A percentile compares a stretch with the other conserved stretches of the same genome.
Evolutionary conservation across 1,140 invertebrate genomes (phyloP).

Genomic region (Drosophila athabasca): DNA sequence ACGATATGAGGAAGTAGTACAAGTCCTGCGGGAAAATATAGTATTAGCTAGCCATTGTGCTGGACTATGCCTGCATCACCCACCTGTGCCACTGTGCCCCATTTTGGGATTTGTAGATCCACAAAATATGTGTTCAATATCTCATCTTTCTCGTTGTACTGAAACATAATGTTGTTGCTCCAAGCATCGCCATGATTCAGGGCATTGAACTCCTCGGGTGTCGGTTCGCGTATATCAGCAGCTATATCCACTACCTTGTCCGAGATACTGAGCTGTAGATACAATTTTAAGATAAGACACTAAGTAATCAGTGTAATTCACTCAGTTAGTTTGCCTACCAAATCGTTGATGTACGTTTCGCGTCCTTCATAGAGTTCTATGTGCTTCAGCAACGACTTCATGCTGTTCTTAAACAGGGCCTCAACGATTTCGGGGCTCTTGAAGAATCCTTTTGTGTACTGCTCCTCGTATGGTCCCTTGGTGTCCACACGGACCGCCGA

Average conservation of each 20-base stretch:
- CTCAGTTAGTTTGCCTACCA: conserved; percentile 28
- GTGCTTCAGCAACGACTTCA: conserved; percentile 8
- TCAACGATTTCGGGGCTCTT: neutral
- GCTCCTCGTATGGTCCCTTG: conserved; percentile 71
- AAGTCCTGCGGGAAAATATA: conserved; percentile 58
- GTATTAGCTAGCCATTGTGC: neutral
- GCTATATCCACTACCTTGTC: conserved; percentile 28
- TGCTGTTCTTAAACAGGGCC: conserved; percentile 11
- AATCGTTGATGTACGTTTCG: conserved; percentile 48
- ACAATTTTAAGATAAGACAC: neutral
- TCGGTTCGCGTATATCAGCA: conserved; percentile 5
- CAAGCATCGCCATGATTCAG: conserved; percentile 87
- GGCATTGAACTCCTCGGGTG: conserved; percentile 86
- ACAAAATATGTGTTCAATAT: conserved; percentile 65
- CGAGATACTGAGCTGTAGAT: conserved; percentile 17
- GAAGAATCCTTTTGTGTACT: conserved; percentile 38
- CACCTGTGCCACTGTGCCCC: conserved; percentile 52
- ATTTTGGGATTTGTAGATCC: conserved; percentile 67
- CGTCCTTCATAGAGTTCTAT: conserved; percentile 39
- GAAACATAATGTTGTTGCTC: conserved; percentile 86
- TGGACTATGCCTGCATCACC: too few species aligned
- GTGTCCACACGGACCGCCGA: conserved; percentile 83
- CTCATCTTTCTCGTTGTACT: conserved; percentile 83
- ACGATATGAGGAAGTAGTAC: conserved; percentile 71
- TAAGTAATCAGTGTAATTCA: too few species aligned